A percentile compares a stretch with the other conserved stretches of the same genome.
These are phyloP conservation scores for Pogonognathellus flavescens DNA, from an alignment of 1,140 invertebrate genomes.

Conservation along the genomic window DNA sequence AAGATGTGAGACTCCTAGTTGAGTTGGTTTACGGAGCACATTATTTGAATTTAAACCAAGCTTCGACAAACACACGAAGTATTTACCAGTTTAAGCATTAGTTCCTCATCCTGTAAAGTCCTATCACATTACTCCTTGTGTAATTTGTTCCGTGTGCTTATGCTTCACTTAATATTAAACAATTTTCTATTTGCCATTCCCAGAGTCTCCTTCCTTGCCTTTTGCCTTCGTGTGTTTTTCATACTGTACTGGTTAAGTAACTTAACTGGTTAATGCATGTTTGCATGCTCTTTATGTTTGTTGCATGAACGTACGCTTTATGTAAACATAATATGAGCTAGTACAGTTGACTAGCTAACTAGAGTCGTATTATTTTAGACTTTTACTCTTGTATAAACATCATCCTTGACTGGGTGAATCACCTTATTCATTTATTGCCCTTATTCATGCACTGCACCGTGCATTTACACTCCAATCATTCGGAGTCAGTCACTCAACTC, in stretches of 20 bases:
- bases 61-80: too few relatives aligned
- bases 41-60: too few relatives aligned
- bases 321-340: background rate
- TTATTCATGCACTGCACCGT: constrained; percentile 9
- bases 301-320: background rate
- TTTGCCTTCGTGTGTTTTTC: too few relatives aligned
- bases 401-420: constrained; percentile 20
- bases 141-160: too few relatives aligned
- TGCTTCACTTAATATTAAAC: background rate
- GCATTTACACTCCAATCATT: constrained; percentile 16
- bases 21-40: too few relatives aligned
- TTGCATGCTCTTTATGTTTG: too few relatives aligned
- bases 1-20: too few relatives aligned
- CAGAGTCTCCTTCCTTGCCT: background rate
- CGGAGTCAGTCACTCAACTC: constrained; percentile 1
- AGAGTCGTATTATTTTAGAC: background rate
- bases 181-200: background rate
- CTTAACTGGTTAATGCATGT: background rate
- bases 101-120: too few relatives aligned
- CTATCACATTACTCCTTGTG: too few relatives aligned
- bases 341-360: background rate
- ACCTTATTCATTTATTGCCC: constrained; percentile 27
- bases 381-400: constrained; percentile 7
- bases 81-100: too few relatives aligned
- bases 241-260: background rate